A percentile compares a stretch with the other conserved stretches of the same genome.
Conservation (phyloP, 2,113 vertebrate genomes). For the Laticauda laticaudata region DNA sequence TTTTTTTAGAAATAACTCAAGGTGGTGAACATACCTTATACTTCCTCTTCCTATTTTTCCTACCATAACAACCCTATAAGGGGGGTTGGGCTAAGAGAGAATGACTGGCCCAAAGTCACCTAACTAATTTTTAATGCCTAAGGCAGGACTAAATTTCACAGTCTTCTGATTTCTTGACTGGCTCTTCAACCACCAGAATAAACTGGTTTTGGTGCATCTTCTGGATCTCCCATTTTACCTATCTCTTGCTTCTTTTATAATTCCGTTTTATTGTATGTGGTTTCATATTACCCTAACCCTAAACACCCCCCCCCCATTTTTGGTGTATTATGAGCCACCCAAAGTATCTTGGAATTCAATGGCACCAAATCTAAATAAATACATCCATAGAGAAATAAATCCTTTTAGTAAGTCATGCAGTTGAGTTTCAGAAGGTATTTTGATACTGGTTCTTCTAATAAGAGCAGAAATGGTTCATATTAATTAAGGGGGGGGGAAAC, state of each 20-base stretch:
- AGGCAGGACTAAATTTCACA: too few species aligned
- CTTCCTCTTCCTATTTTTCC: too few species aligned
- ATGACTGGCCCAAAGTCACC: too few species aligned
- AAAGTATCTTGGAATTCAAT: not conserved
- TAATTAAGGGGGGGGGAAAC: not conserved
- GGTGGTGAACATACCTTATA: too few species aligned
- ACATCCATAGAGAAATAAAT: not conserved
- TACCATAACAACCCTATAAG: too few species aligned
- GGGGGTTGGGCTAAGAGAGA: too few species aligned
- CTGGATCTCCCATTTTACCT: not conserved
- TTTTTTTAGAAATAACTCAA: too few species aligned
- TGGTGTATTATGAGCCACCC: not conserved
- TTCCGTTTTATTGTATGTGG: not conserved
- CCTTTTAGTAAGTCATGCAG: not conserved
- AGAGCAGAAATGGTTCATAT: not conserved
- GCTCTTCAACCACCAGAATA: too few species aligned
- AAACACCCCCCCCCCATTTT: not conserved
- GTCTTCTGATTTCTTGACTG: too few species aligned
- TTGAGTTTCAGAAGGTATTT: not conserved
- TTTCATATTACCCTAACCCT: not conserved
- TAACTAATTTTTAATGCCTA: too few species aligned
- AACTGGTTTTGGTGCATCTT: not conserved
- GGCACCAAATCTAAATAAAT: not conserved
- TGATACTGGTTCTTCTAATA: not conserved
- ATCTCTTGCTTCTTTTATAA: not conserved